phyloP scores from a whole-genome alignment of 2,797 vertebrate species.

The Gymnocypris eckloni region DNA sequence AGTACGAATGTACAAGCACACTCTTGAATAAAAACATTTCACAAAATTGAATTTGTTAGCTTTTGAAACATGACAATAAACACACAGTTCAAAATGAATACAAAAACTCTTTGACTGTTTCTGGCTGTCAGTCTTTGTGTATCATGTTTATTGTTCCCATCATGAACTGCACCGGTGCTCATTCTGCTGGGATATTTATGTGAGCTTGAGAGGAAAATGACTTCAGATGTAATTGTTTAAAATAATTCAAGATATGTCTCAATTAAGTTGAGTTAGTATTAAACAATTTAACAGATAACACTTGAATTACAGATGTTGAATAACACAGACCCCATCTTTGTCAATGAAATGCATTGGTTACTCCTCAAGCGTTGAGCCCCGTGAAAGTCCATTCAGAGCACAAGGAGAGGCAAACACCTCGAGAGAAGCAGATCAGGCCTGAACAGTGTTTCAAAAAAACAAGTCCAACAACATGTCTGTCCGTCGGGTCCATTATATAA shows the following conservation, averaged over 20 bases:
- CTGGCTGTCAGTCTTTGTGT: too few species aligned
- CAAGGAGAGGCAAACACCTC: background rate
- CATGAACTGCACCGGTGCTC: background rate
- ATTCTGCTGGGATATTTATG: background rate
- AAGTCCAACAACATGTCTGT: background rate
- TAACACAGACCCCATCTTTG: background rate
- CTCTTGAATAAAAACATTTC: too few species aligned
- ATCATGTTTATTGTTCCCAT: background rate
- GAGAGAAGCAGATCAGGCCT: background rate
- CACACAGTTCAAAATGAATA: too few species aligned
- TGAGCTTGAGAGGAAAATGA: background rate
- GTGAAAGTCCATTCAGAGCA: background rate
- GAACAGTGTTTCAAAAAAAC: background rate
- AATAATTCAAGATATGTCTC: background rate
- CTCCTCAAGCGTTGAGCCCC: background rate
- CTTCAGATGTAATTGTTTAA: background rate
- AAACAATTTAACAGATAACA: background rate
- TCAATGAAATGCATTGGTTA: background rate
- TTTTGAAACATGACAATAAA: too few species aligned
- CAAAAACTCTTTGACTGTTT: too few species aligned
- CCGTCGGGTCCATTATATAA: background rate
- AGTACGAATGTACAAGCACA: too few species aligned
- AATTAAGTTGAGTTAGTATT: background rate
- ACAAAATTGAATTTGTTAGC: too few species aligned
- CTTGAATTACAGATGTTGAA: background rate